Evolutionary conservation across 2,113 vertebrate genomes (phyloP).

Genomic region (Callithrix jacchus): DNA sequence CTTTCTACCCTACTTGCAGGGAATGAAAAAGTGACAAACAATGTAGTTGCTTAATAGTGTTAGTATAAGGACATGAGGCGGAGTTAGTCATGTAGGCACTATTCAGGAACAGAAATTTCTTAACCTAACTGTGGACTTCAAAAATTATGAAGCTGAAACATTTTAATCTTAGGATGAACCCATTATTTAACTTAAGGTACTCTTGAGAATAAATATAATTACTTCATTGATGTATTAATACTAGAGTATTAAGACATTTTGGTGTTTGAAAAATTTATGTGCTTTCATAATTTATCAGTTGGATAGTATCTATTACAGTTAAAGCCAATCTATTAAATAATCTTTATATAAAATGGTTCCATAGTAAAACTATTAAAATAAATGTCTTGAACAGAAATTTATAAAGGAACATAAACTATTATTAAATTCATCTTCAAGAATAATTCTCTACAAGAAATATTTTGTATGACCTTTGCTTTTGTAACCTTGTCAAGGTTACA

Average conservation of each 20-base stretch:
- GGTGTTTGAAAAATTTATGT: background rate
- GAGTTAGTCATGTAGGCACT: background rate
- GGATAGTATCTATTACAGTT: background rate
- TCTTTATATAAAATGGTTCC: conserved; percentile 26
- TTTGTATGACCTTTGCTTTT: background rate
- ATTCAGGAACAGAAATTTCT: background rate
- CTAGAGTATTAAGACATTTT: background rate
- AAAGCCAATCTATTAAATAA: conserved; percentile 3
- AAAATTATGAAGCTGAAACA: background rate
- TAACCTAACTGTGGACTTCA: conserved; percentile 1
- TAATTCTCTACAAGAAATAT: background rate
- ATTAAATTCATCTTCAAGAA: conserved; percentile 24
- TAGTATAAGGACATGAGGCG: background rate
- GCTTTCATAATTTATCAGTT: conserved; percentile 6
- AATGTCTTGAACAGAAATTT: background rate
- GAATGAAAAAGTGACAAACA: background rate
- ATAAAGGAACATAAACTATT: background rate
- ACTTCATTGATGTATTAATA: background rate
- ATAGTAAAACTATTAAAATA: conserved; percentile 7
- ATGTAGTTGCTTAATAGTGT: background rate
- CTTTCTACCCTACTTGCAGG: background rate
- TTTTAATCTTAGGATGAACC: conserved; percentile 40
- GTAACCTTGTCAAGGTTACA: background rate
- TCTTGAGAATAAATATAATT: conserved; percentile 32
- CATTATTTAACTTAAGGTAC: background rate